A percentile compares a stretch with the other conserved stretches of the same genome.
Evolutionary conservation across 2,797 vertebrate species (phyloP).

Genomic region (Tapera naevia): DNA sequence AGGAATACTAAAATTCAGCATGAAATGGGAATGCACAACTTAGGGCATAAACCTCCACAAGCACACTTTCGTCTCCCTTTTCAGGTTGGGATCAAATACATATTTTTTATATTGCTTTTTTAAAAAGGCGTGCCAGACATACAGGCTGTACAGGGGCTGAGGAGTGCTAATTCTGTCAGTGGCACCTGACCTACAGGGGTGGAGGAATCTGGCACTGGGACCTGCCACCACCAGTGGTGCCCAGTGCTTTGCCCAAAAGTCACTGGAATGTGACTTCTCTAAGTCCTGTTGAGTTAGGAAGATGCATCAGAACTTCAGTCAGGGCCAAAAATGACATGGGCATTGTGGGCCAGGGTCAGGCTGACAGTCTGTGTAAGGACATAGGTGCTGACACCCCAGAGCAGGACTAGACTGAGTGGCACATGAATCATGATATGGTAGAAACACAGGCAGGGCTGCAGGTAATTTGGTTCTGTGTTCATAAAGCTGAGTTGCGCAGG

Average conservation of each 20-base stretch:
- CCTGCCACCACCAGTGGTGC: rapidly evolving
- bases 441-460: not conserved
- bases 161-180: not conserved
- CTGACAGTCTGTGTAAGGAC: not conserved
- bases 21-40: not conserved
- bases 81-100: not conserved
- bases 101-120: not conserved
- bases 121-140: rapidly evolving
- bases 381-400: not conserved
- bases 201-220: not conserved
- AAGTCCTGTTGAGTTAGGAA: not conserved
- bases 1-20: not conserved
- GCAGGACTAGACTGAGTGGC: rapidly evolving
- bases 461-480: not conserved
- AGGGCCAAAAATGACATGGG: not conserved
- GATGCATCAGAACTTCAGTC: not conserved
- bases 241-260: too few relatives aligned
- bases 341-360: not conserved
- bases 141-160: rapidly evolving
- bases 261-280: not conserved
- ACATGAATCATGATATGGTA: not conserved
- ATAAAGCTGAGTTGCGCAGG: not conserved
- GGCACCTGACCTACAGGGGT: rapidly evolving
- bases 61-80: not conserved
- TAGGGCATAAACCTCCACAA: not conserved